These are phyloP conservation scores for Acrobasis suavella DNA, from an alignment of 2,888 invertebrate genomes.

Conservation along the genomic window DNA sequence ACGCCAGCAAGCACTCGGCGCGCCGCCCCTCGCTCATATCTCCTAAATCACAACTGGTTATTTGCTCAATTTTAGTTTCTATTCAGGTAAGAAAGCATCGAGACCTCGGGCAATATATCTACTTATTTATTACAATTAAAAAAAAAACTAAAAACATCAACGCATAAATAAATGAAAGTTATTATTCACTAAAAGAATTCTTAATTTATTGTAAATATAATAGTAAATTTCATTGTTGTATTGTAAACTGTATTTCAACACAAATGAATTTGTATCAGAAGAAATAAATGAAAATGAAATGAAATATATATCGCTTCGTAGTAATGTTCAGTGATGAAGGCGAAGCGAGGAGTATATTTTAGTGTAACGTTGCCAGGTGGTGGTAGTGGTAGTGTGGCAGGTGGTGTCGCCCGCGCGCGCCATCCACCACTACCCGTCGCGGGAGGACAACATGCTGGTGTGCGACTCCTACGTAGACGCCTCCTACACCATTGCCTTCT, in stretches of 20 bases:
- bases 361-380: slow-evolving; percentile 79
- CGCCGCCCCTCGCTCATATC: slow-evolving; percentile 96
- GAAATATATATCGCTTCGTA: neutral
- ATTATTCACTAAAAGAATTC: no score
- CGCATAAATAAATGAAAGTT: no score
- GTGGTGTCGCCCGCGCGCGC: slow-evolving; percentile 94
- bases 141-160: no score
- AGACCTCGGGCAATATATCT: neutral
- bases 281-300: no score
- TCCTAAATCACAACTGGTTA: slow-evolving; percentile 93
- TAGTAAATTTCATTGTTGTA: no score
- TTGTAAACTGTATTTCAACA: no score
- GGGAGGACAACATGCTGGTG: slow-evolving; percentile 95
- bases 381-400: slow-evolving; percentile 96
- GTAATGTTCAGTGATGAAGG: neutral
- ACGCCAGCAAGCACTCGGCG: slow-evolving; percentile 96
- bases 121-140: no score
- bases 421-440: slow-evolving; percentile 94
- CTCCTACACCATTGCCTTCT: slow-evolving; percentile 96
- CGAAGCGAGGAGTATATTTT: neutral
- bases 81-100: slow-evolving; percentile 86
- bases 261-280: no score
- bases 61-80: slow-evolving; percentile 92
- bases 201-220: no score
- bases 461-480: slow-evolving; percentile 96